Evolutionary conservation across 1,140 invertebrate genomes (phyloP).

Genomic region (Lordiphosa stackelbergi): DNA sequence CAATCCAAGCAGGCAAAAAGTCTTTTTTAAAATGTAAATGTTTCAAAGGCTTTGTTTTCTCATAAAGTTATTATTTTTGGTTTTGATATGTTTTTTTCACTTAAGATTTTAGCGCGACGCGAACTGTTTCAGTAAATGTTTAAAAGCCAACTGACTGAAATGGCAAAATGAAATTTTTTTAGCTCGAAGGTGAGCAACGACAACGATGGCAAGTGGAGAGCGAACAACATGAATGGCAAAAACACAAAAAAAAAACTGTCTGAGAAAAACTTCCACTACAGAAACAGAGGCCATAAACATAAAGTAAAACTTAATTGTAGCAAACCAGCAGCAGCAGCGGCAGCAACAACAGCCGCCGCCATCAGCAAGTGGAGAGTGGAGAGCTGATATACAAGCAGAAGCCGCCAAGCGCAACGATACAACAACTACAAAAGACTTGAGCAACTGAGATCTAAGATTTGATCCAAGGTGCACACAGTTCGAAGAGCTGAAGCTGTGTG

Average conservation of each 20-base stretch:
- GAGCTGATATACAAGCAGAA: slow-evolving; percentile 47
- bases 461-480: slow-evolving; percentile 3
- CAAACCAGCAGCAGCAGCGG: slow-evolving; percentile 26
- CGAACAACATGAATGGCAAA: slow-evolving; percentile 47
- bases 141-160: slow-evolving; percentile 75
- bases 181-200: slow-evolving; percentile 58
- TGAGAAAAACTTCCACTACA: slow-evolving; percentile 33
- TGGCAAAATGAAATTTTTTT: slow-evolving; percentile 58
- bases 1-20: background rate
- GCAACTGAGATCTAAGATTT: slow-evolving; percentile 14
- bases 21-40: background rate
- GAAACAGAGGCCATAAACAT: slow-evolving; percentile 59
- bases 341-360: slow-evolving; percentile 4
- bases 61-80: slow-evolving; percentile 14
- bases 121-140: slow-evolving; percentile 74
- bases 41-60: slow-evolving; percentile 1
- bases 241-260: slow-evolving; percentile 18
- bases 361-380: slow-evolving; percentile 24
- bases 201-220: slow-evolving; percentile 23
- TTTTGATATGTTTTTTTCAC: slow-evolving; percentile 21
- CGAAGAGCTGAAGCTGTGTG: slow-evolving; percentile 2
- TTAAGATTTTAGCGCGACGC: slow-evolving; percentile 40
- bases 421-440: slow-evolving; percentile 21
- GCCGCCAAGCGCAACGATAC: slow-evolving; percentile 62
- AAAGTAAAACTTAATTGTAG: slow-evolving; percentile 75